Percentiles rank a stretch among this genome's conserved stretches.
phyloP scores from a whole-genome alignment of 2,888 invertebrate species.

The Elmis aenea region DNA sequence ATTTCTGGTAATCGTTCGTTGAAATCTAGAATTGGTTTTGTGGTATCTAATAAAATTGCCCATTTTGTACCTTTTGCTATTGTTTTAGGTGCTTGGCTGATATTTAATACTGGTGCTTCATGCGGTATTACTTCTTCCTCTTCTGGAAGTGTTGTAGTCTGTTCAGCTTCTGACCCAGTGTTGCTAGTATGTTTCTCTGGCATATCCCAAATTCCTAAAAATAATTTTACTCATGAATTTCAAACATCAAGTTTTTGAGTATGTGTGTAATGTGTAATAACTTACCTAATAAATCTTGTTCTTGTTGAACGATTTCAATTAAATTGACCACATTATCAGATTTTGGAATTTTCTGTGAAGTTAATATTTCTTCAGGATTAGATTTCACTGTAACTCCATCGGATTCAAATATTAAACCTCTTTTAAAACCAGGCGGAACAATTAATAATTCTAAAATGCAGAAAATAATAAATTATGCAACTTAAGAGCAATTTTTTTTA shows the following conservation, averaged over 20 bases:
- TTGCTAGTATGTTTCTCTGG: slow-evolving; percentile 15
- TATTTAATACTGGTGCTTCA: slow-evolving; percentile 61
- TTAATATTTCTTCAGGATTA: slow-evolving; percentile 12
- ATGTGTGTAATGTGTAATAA: slow-evolving; percentile 7
- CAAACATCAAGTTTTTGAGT: slow-evolving; percentile 8
- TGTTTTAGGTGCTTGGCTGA: slow-evolving; percentile 47
- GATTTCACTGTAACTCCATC: slow-evolving; percentile 51
- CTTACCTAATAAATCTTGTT: slow-evolving; percentile 55
- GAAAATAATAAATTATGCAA: slow-evolving; percentile 3
- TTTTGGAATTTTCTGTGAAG: slow-evolving; percentile 30
- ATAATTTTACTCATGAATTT: slow-evolving; percentile 35
- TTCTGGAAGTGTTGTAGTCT: slow-evolving; percentile 27
- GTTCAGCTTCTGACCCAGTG: slow-evolving; percentile 17
- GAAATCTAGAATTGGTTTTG: slow-evolving; percentile 76
- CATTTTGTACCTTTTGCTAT: slow-evolving; percentile 61
- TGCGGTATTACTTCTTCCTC: slow-evolving; percentile 40
- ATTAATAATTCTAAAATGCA: slow-evolving; percentile 35
- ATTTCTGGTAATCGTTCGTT: slow-evolving; percentile 73
- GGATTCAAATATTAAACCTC: slow-evolving; percentile 53
- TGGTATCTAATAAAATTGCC: slow-evolving; percentile 84
- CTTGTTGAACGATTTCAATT: slow-evolving; percentile 57
- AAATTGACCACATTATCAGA: slow-evolving; percentile 51
- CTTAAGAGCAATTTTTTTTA: slow-evolving; percentile 14
- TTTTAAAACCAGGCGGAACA: slow-evolving; percentile 65
- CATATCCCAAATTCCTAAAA: slow-evolving; percentile 29